These are phyloP conservation scores for Tragelaphus scriptus DNA, from an alignment of 2,113 vertebrate species.

Conservation along the genomic window DNA sequence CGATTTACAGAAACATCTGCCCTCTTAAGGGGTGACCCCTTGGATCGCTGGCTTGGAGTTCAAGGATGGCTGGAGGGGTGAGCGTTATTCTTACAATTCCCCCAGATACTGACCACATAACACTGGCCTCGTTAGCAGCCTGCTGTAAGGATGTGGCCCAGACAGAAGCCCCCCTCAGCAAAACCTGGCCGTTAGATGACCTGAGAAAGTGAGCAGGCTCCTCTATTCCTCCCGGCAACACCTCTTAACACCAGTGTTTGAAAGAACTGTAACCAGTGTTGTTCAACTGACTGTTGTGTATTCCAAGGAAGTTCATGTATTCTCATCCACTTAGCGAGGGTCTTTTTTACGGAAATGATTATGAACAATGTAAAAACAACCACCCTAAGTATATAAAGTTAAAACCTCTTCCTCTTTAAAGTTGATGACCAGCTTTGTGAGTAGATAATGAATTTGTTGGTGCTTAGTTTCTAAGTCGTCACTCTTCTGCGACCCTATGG, in stretches of 20 bases:
- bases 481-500: neutral
- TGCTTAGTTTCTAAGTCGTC: neutral
- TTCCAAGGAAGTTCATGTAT: neutral
- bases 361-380: neutral
- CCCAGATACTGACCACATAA: rapidly evolving
- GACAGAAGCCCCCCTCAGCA: neutral
- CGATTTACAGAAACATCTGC: no score
- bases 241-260: neutral
- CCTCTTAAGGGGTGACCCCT: neutral
- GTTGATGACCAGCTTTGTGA: neutral
- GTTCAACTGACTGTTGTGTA: neutral
- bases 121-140: neutral
- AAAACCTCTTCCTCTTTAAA: neutral
- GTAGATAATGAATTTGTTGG: neutral
- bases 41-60: neutral
- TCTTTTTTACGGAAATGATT: neutral
- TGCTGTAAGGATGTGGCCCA: neutral
- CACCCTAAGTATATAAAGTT: neutral
- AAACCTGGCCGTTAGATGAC: rapidly evolving
- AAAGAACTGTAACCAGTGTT: rapidly evolving
- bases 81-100: no score
- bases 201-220: rapidly evolving
- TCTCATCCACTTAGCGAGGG: neutral
- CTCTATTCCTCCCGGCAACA: neutral
- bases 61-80: neutral